Conservation (phyloP, 2,888 invertebrate species). For the Buathra laborator region DNA sequence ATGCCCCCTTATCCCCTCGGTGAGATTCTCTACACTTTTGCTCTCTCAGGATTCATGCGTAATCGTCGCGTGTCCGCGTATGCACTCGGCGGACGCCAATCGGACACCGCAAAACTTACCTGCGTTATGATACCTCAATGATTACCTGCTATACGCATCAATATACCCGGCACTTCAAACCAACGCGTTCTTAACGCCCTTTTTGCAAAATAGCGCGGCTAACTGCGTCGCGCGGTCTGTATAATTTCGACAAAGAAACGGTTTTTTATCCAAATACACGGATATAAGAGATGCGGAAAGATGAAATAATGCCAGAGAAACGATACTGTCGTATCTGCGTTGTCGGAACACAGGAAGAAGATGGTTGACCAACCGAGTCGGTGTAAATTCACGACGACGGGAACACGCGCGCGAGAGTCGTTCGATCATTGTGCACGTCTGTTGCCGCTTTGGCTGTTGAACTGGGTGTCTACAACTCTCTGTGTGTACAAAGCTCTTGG, state of each 20-base stretch:
- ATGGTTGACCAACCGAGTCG: constrained; percentile 65
- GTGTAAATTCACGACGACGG: constrained; percentile 66
- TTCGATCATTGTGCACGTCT: constrained; percentile 64
- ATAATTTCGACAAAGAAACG: background rate
- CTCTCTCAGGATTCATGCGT: background rate
- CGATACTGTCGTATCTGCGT: constrained; percentile 40
- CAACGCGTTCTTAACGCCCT: no score
- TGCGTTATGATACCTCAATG: background rate
- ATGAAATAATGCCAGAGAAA: constrained; percentile 10
- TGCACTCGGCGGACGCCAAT: background rate
- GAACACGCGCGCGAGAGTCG: constrained; percentile 39
- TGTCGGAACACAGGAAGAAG: constrained; percentile 53
- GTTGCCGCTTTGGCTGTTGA: constrained; percentile 35
- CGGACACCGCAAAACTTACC: constrained; percentile 34
- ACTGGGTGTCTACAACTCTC: constrained; percentile 6
- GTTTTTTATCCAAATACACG: background rate
- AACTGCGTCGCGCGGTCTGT: no score
- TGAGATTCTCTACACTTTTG: constrained; percentile 14
- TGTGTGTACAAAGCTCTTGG: constrained; percentile 38
- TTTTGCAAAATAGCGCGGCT: no score
- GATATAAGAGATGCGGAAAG: background rate
- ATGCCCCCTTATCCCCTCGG: constrained; percentile 2
- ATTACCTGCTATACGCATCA: background rate
- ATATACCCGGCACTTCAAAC: no score
- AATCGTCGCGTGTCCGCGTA: background rate